phyloP scores from a whole-genome alignment of 2,888 invertebrate species.

The Rhagophthalmus giganteus region DNA sequence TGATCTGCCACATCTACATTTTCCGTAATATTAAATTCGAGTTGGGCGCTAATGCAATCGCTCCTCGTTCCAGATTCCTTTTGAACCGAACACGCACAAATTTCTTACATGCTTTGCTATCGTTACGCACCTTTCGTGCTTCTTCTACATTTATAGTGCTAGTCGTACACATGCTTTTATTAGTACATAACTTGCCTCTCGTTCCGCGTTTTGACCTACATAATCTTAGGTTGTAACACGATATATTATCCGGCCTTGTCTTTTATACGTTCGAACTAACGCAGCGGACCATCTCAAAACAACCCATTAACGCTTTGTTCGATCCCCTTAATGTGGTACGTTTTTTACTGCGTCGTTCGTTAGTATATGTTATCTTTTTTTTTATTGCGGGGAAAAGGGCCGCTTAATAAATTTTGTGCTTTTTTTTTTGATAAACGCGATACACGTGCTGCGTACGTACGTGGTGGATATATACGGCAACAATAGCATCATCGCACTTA shows the following conservation, averaged over 20 bases:
- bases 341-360: no score
- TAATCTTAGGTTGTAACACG: slow-evolving; percentile 6
- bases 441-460: no score
- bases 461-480: no score
- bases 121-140: slow-evolving; percentile 5
- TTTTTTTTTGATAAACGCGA: no score
- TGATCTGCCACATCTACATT: no score
- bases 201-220: slow-evolving; percentile 12
- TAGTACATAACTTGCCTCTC: slow-evolving; percentile 10
- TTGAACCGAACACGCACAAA: not conserved
- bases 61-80: not conserved
- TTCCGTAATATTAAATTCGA: not conserved
- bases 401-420: no score
- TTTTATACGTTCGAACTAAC: not conserved
- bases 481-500: no score
- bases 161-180: slow-evolving; percentile 10
- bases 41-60: not conserved
- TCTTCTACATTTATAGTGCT: slow-evolving; percentile 2
- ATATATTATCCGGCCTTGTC: not conserved
- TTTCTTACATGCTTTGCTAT: not conserved
- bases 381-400: no score
- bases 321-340: no score
- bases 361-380: no score
- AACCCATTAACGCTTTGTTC: not conserved
- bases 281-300: not conserved